phyloP scores from a whole-genome alignment of 2,797 vertebrate genomes.

The Lagodon rhomboides region DNA sequence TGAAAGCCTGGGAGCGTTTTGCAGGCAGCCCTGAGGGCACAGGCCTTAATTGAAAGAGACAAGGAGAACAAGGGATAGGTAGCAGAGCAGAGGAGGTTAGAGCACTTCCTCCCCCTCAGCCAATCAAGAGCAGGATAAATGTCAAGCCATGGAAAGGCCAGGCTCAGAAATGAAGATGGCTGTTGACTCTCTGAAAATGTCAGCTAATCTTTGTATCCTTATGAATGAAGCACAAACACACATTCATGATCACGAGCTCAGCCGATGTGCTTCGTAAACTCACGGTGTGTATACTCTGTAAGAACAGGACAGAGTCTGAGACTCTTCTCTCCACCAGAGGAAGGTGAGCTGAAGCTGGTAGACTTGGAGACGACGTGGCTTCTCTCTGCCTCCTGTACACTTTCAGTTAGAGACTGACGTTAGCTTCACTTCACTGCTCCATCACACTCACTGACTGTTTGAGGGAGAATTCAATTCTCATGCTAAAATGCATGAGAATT shows the following conservation, averaged over 20 bases:
- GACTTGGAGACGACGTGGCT: conserved; percentile 1
- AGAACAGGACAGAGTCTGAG: too few relatives aligned
- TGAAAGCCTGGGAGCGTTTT: conserved; percentile 47
- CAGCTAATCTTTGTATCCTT: conserved; percentile 45
- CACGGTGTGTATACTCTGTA: too few relatives aligned
- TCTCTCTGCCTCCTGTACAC: not conserved
- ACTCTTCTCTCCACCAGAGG: not conserved
- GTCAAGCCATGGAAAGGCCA: conserved; percentile 74
- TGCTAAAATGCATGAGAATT: too few relatives aligned
- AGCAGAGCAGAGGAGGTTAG: conserved; percentile 49
- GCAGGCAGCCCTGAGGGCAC: conserved; percentile 38
- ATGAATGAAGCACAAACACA: not conserved
- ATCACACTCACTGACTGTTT: conserved; percentile 10
- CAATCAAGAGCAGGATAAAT: conserved; percentile 72
- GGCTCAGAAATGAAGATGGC: conserved; percentile 44
- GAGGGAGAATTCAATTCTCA: too few relatives aligned
- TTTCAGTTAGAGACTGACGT: conserved; percentile 13
- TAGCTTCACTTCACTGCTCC: not conserved
- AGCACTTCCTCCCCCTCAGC: conserved; percentile 61
- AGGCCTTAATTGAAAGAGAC: conserved; percentile 75
- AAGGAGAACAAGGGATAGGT: conserved; percentile 59
- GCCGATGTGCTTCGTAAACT: not conserved
- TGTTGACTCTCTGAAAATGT: conserved; percentile 69
- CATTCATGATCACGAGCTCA: not conserved
- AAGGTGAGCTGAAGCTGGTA: not conserved